phyloP scores from a whole-genome alignment of 2,113 vertebrate species.

The Chinchilla lanigera region DNA sequence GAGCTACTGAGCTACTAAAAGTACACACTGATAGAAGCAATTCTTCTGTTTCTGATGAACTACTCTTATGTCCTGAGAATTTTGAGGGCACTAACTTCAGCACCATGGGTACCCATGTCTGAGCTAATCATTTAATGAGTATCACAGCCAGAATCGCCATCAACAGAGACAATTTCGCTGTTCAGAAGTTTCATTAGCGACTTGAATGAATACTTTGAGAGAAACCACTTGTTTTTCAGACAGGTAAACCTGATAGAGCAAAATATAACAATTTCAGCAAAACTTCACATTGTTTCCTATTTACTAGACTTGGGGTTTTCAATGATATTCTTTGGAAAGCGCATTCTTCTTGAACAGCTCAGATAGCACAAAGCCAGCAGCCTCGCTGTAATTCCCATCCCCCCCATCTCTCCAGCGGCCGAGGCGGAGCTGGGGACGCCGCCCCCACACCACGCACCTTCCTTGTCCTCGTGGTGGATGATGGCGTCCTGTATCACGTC shows the following conservation, averaged over 20 bases:
- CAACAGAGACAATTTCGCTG: neutral
- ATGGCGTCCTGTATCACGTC: slow-evolving; percentile 94
- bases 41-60: neutral
- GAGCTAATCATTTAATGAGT: neutral
- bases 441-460: slow-evolving; percentile 87
- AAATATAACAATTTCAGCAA: neutral
- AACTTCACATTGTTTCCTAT: neutral
- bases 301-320: neutral
- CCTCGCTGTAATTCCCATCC: neutral
- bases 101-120: neutral
- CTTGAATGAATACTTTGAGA: neutral
- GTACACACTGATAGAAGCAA: fast-evolving
- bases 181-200: neutral
- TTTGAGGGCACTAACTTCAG: neutral
- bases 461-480: slow-evolving; percentile 93
- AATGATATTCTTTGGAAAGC: neutral
- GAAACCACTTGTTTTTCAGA: neutral
- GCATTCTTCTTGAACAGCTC: neutral
- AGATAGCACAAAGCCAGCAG: neutral
- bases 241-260: neutral
- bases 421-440: fast-evolving
- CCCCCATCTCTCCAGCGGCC: neutral
- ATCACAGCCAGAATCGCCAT: neutral
- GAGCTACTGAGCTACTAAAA: fast-evolving
- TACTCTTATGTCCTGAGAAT: neutral